These are phyloP conservation scores for Athene noctua DNA, from an alignment of 2,113 vertebrate genomes.

Conservation along the genomic window DNA sequence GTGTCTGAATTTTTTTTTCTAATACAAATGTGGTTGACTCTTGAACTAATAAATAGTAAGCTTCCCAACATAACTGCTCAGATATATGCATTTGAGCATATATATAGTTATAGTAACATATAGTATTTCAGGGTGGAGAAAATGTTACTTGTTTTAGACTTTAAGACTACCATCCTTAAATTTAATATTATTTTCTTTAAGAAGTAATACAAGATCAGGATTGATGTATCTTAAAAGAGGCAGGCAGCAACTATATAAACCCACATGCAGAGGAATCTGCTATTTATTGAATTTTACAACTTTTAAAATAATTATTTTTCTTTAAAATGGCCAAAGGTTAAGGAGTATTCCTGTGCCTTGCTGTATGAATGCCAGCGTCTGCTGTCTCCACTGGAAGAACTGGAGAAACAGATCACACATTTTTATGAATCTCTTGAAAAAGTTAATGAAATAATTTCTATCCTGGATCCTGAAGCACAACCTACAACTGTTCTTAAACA, in stretches of 20 bases:
- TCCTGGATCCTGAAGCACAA: slow-evolving; percentile 78
- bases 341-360: slow-evolving; percentile 81
- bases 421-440: slow-evolving; percentile 90
- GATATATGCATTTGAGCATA: neutral
- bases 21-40: neutral
- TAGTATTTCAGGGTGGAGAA: neutral
- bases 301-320: neutral
- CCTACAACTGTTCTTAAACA: slow-evolving; percentile 82
- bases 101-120: neutral
- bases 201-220: neutral
- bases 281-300: neutral
- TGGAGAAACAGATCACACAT: slow-evolving; percentile 87
- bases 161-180: neutral
- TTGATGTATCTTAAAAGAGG: neutral
- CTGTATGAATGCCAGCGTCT: slow-evolving; percentile 85
- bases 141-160: neutral
- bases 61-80: neutral
- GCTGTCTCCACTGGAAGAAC: slow-evolving; percentile 84
- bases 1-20: slow-evolving; percentile 58
- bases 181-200: neutral
- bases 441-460: slow-evolving; percentile 82
- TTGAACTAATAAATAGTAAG: neutral
- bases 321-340: slow-evolving; percentile 76
- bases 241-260: neutral
- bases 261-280: neutral